These are phyloP conservation scores for Callyntrura guangdongensis DNA, from an alignment of 2,888 invertebrate genomes.

Conservation along the genomic window DNA sequence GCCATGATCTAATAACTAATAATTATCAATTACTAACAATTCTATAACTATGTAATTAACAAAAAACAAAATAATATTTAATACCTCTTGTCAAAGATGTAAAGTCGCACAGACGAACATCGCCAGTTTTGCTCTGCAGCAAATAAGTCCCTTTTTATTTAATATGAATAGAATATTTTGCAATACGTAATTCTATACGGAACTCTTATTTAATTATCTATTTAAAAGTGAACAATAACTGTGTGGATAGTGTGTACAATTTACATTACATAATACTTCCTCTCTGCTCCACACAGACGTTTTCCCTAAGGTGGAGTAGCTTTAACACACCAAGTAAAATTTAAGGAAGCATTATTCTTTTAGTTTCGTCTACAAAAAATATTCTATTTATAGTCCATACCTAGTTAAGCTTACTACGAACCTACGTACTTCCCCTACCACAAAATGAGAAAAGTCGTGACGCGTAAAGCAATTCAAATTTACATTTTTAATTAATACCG, in stretches of 20 bases:
- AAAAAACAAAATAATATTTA: background rate
- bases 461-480: slow-evolving; percentile 51
- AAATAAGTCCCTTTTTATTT: slow-evolving; percentile 39
- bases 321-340: background rate
- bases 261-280: slow-evolving; percentile 14
- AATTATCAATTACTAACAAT: background rate
- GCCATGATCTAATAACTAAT: slow-evolving; percentile 43
- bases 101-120: background rate
- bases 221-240: slow-evolving; percentile 49
- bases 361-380: background rate
- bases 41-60: background rate
- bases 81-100: background rate
- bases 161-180: slow-evolving; percentile 1
- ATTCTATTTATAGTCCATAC: background rate
- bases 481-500: slow-evolving; percentile 53
- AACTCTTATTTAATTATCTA: background rate
- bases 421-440: slow-evolving; percentile 13
- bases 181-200: background rate
- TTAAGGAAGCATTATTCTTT: background rate
- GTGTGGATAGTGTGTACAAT: background rate
- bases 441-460: slow-evolving; percentile 40
- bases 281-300: slow-evolving; percentile 31
- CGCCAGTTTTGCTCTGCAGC: background rate
- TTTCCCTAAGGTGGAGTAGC: slow-evolving; percentile 24
- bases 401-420: background rate